Evolutionary conservation across 1,140 invertebrate species (phyloP).

Genomic region (Drosophila ambigua): DNA sequence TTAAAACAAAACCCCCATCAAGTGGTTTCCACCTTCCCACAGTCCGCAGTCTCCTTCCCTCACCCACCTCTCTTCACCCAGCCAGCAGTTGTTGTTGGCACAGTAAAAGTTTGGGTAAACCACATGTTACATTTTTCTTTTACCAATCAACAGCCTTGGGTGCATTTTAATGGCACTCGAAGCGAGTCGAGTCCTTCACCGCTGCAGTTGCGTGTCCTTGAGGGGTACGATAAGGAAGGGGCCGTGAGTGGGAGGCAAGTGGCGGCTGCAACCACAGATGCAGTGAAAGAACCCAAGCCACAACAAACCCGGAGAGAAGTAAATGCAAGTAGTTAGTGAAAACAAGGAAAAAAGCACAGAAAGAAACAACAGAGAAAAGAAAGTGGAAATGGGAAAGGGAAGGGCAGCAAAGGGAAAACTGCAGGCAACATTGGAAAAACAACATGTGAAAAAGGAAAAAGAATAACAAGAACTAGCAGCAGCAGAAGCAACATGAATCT

Average conservation of each 20-base stretch:
- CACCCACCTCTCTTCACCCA: background rate
- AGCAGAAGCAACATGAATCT: conserved; percentile 60
- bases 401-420: conserved; percentile 19
- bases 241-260: no score
- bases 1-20: conserved; percentile 23
- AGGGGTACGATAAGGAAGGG: background rate
- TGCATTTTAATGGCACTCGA: conserved; percentile 58
- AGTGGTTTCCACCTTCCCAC: conserved; percentile 11
- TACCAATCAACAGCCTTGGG: conserved; percentile 64
- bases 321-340: conserved; percentile 51
- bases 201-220: conserved; percentile 43
- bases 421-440: conserved; percentile 36
- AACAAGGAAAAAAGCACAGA: conserved; percentile 24
- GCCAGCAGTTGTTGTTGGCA: conserved; percentile 6
- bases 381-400: conserved; percentile 8
- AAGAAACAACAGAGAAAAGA: conserved; percentile 16
- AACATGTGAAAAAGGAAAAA: conserved; percentile 23
- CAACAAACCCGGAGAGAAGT: conserved; percentile 41
- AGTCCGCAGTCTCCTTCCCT: conserved; percentile 1
- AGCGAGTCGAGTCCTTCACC: conserved; percentile 35
- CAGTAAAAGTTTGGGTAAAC: conserved; percentile 57
- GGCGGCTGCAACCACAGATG: conserved; percentile 11
- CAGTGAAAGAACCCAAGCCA: conserved; percentile 23
- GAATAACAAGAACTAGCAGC: conserved; percentile 23
- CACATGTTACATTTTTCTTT: conserved; percentile 61